These are phyloP conservation scores for Trichoplusia ni DNA, from an alignment of 1,140 invertebrate species.

Conservation along the genomic window DNA sequence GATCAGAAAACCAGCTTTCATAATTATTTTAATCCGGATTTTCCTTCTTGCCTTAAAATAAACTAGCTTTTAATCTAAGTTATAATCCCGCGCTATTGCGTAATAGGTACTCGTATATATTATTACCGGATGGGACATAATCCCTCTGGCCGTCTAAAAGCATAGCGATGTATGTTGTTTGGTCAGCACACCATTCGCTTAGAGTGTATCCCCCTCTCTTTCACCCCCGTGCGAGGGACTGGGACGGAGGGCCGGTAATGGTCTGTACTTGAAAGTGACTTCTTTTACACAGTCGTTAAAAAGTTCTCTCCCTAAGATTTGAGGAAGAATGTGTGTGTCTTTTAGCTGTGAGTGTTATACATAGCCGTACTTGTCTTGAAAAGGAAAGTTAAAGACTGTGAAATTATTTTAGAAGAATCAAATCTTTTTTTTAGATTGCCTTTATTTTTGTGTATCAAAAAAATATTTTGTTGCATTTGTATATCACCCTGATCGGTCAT, in stretches of 20 bases:
- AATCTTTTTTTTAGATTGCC: no score
- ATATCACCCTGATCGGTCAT: no score
- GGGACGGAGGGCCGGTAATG: conserved; percentile 32
- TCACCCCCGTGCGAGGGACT: conserved; percentile 26
- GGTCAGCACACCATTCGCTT: conserved; percentile 37
- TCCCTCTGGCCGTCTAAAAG: conserved; percentile 49
- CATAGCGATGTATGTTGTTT: conserved; percentile 53
- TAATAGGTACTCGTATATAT: not conserved
- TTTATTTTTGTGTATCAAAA: no score
- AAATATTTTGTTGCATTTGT: no score
- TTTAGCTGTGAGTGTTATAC: no score
- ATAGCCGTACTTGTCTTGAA: no score
- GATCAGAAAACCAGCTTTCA: no score
- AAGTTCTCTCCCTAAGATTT: conserved; percentile 46
- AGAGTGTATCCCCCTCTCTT: conserved; percentile 26
- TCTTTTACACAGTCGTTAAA: conserved; percentile 47
- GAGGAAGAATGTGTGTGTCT: conserved; percentile 28
- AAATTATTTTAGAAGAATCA: no score
- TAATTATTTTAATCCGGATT: no score
- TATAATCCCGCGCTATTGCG: conserved; percentile 6
- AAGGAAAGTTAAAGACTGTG: no score
- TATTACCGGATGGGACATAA: conserved; percentile 21
- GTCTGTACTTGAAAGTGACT: conserved; percentile 30
- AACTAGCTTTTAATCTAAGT: conserved; percentile 3
- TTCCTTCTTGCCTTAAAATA: not conserved